These are phyloP conservation scores for Dascyllus trimaculatus DNA, from an alignment of 2,113 vertebrate genomes.

Conservation along the genomic window DNA sequence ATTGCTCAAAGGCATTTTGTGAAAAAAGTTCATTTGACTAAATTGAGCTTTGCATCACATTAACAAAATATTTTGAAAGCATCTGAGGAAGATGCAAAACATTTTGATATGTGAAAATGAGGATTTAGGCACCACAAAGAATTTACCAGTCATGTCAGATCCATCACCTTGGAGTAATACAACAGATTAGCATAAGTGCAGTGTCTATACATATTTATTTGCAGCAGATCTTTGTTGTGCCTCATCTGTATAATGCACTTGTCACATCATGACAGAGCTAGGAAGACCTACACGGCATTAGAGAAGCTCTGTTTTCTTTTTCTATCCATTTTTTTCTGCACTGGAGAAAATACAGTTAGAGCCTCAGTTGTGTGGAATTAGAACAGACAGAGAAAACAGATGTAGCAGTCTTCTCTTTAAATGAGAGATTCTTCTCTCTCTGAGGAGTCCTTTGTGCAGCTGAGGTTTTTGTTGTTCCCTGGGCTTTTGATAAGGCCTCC, in stretches of 20 bases:
- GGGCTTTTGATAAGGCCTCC: slow-evolving; percentile 77
- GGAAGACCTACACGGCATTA: slow-evolving; percentile 54
- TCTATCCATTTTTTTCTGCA: slow-evolving; percentile 24
- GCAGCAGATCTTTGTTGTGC: slow-evolving; percentile 53
- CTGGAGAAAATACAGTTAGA: slow-evolving; percentile 34
- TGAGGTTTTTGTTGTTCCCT: slow-evolving; percentile 71
- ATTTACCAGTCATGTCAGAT: slow-evolving; percentile 64
- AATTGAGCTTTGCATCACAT: slow-evolving; percentile 73
- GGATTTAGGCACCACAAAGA: slow-evolving; percentile 59
- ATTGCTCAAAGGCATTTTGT: slow-evolving; percentile 52
- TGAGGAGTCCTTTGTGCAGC: slow-evolving; percentile 69
- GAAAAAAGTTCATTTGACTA: slow-evolving; percentile 34
- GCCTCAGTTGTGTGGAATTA: slow-evolving; percentile 58
- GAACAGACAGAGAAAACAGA: slow-evolving; percentile 70
- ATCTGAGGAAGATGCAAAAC: slow-evolving; percentile 36
- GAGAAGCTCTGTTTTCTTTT: slow-evolving; percentile 42
- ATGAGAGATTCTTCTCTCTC: slow-evolving; percentile 35
- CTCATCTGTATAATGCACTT: slow-evolving; percentile 56
- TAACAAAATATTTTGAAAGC: slow-evolving; percentile 45
- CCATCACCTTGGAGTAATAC: slow-evolving; percentile 70
- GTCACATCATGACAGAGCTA: slow-evolving; percentile 52
- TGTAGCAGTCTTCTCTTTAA: slow-evolving; percentile 39
- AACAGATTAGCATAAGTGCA: slow-evolving; percentile 65
- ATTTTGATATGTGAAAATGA: slow-evolving; percentile 48
- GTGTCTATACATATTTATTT: slow-evolving; percentile 60